Evolutionary conservation across 2,888 invertebrate species (phyloP).

Genomic region (Drosophila koepferae): DNA sequence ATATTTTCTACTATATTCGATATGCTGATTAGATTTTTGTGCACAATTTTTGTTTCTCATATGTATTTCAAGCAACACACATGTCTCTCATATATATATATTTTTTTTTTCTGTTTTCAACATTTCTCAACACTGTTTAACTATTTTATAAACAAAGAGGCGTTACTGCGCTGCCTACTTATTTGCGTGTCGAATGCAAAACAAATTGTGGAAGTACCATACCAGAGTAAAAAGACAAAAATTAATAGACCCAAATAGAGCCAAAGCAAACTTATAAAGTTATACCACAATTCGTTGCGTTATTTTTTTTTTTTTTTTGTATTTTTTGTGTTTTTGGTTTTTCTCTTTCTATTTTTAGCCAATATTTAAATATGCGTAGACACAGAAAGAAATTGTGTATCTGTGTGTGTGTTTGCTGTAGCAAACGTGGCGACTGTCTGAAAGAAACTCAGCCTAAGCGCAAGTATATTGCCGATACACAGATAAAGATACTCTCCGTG

Average conservation of each 20-base stretch:
- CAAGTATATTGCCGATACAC: constrained; percentile 33
- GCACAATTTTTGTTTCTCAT: not conserved
- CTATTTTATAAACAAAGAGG: not conserved
- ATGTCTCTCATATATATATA: not conserved
- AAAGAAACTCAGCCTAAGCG: constrained; percentile 30
- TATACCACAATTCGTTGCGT: constrained; percentile 53
- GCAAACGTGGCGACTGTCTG: constrained; percentile 52
- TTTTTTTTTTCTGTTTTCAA: not conserved
- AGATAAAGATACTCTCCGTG: constrained; percentile 3
- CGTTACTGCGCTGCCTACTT: constrained; percentile 3
- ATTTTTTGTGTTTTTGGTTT: constrained; percentile 28
- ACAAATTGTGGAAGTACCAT: constrained; percentile 47
- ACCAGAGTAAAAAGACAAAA: constrained; percentile 11
- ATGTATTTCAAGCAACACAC: not conserved
- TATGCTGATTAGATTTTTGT: not conserved
- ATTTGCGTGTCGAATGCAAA: constrained; percentile 34
- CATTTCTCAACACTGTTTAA: constrained; percentile 16
- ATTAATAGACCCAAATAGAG: constrained; percentile 17
- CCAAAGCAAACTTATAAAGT: constrained; percentile 42
- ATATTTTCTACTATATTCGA: not conserved
- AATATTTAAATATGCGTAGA: constrained; percentile 57
- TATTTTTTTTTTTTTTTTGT: constrained; percentile 24
- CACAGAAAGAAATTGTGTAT: constrained; percentile 24
- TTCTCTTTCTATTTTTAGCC: constrained; percentile 54
- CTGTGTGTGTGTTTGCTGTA: constrained; percentile 9